These are phyloP conservation scores for Semibalanus balanoides DNA, from an alignment of 1,140 invertebrate species.

Conservation along the genomic window DNA sequence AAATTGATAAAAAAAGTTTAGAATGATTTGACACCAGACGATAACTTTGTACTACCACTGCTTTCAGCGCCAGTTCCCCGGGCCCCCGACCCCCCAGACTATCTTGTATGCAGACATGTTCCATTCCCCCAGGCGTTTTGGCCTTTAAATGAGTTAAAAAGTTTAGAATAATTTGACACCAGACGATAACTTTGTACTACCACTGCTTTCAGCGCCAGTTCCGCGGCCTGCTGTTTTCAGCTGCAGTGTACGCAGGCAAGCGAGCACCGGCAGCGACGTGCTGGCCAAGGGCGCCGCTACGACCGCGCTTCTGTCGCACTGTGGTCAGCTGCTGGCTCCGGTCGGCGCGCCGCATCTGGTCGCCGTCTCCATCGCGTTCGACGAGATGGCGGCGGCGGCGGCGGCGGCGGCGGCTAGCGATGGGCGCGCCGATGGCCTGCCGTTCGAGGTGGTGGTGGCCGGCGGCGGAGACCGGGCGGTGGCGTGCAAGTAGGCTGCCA, in stretches of 20 bases:
- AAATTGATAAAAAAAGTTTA: too few relatives aligned
- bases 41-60: too few relatives aligned
- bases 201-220: constrained; percentile 58
- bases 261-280: constrained; percentile 33
- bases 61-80: too few relatives aligned
- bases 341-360: neutral
- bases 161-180: too few relatives aligned
- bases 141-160: too few relatives aligned
- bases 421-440: neutral
- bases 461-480: neutral
- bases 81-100: too few relatives aligned
- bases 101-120: too few relatives aligned
- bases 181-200: too few relatives aligned
- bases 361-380: neutral
- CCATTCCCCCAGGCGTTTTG: too few relatives aligned
- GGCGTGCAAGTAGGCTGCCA: neutral
- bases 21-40: too few relatives aligned
- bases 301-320: constrained; percentile 39
- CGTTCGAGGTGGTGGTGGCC: constrained; percentile 1
- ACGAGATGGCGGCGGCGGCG: neutral
- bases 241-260: constrained; percentile 38
- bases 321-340: constrained; percentile 44
- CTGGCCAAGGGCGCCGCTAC: constrained; percentile 38
- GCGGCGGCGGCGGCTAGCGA: neutral
- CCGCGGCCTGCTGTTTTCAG: constrained; percentile 45